Evolutionary conservation across 1,140 invertebrate genomes (phyloP).

Genomic region (Formica selysi): DNA sequence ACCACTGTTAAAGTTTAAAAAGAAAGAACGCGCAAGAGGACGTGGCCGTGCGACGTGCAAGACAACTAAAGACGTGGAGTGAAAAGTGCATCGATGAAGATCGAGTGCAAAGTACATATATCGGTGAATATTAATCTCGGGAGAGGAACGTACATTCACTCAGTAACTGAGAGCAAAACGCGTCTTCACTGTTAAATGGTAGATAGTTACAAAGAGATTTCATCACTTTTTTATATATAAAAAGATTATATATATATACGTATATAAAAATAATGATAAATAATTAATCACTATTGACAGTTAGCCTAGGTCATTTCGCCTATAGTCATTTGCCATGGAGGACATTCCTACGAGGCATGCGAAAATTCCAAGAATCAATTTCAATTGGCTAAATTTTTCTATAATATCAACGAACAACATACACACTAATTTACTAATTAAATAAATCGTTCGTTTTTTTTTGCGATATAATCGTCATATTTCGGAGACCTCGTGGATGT

Average conservation of each 20-base stretch:
- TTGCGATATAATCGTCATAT: constrained; percentile 12
- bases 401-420: not conserved
- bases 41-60: constrained; percentile 3
- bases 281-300: constrained; percentile 70
- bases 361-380: constrained; percentile 8
- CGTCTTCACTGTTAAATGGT: constrained; percentile 77
- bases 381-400: constrained; percentile 4
- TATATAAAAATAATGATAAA: constrained; percentile 66
- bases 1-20: constrained; percentile 48
- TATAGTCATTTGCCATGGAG: constrained; percentile 46
- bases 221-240: constrained; percentile 80
- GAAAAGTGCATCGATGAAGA: constrained; percentile 55
- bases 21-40: constrained; percentile 28
- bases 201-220: constrained; percentile 79
- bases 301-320: constrained; percentile 69
- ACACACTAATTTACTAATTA: not conserved
- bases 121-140: constrained; percentile 28
- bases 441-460: not conserved
- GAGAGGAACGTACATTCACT: constrained; percentile 36
- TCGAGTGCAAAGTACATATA: constrained; percentile 36
- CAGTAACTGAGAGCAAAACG: constrained; percentile 34
- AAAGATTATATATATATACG: constrained; percentile 64
- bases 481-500: constrained; percentile 43
- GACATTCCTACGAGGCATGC: constrained; percentile 18
- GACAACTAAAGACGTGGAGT: constrained; percentile 11